These are phyloP conservation scores for Drosophila kikkawai DNA, from an alignment of 1,140 invertebrate species.

Conservation along the genomic window DNA sequence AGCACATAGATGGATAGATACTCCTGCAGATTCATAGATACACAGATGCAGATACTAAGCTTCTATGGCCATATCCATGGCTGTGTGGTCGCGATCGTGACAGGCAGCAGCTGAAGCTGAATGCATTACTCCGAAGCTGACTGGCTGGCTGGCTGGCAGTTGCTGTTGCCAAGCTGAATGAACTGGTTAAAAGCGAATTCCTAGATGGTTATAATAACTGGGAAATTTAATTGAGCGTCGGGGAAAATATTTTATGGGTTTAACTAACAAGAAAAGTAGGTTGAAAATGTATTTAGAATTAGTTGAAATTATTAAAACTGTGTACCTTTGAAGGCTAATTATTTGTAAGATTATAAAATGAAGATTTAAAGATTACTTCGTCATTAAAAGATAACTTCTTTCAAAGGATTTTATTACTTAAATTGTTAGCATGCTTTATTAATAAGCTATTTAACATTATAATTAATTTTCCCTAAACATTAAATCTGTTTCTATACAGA, in stretches of 20 bases:
- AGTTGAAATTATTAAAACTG: background rate
- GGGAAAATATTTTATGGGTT: background rate
- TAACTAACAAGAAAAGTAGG: background rate
- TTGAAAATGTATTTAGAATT: background rate
- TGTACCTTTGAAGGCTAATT: background rate
- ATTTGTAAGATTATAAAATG: background rate
- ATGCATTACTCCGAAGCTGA: background rate
- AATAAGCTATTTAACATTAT: background rate
- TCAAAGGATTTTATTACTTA: too few species aligned
- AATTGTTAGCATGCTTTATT: too few species aligned
- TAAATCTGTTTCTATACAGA: background rate
- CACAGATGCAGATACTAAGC: constrained; percentile 11
- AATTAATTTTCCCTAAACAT: background rate
- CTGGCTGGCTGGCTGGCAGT: background rate
- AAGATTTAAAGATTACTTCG: too few species aligned
- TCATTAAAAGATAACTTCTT: too few species aligned
- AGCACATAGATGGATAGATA: constrained; percentile 9
- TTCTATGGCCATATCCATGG: constrained; percentile 20
- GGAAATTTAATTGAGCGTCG: constrained; percentile 4
- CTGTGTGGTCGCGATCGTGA: constrained; percentile 41
- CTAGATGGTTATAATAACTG: constrained; percentile 11
- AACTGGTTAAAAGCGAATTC: constrained; percentile 18
- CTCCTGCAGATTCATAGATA: constrained; percentile 25
- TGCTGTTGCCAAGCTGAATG: constrained; percentile 32
- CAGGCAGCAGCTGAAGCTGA: constrained; percentile 6